Conservation (phyloP, 2,888 invertebrate species). For the Pogonocherus hispidulus region DNA sequence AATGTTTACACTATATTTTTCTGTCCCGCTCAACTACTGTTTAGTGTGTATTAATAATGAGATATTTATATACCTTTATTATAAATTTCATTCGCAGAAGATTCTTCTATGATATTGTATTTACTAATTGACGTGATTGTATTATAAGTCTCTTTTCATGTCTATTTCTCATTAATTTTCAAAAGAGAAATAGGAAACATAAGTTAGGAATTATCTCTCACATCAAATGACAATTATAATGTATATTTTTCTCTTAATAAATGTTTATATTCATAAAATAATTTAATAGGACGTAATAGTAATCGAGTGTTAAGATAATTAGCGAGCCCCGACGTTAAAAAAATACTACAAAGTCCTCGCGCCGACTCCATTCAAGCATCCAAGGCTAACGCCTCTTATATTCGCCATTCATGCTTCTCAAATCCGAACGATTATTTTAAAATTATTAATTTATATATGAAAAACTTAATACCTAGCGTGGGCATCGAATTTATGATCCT, state of each 20-base stretch:
- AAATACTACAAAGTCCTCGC: slow-evolving; percentile 21
- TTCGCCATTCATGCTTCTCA: slow-evolving; percentile 19
- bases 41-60: too few species aligned
- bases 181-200: slow-evolving; percentile 3
- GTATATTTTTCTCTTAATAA: background rate
- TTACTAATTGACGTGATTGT: too few species aligned
- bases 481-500: slow-evolving; percentile 21
- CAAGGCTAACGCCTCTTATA: slow-evolving; percentile 12
- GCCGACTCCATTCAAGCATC: slow-evolving; percentile 24
- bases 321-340: background rate
- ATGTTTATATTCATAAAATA: slow-evolving; percentile 14
- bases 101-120: too few species aligned
- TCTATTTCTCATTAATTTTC: background rate
- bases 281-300: slow-evolving; percentile 13
- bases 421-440: slow-evolving; percentile 19
- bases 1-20: too few species aligned
- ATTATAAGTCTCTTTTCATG: too few species aligned
- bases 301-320: slow-evolving; percentile 17
- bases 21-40: too few species aligned
- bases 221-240: slow-evolving; percentile 5
- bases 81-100: too few species aligned
- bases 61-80: too few species aligned
- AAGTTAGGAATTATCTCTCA: slow-evolving; percentile 1
- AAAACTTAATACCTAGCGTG: slow-evolving; percentile 19
- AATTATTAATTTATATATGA: slow-evolving; percentile 29